Conservation (phyloP, 2,797 vertebrate species). For the Champsocephalus esox region DNA sequence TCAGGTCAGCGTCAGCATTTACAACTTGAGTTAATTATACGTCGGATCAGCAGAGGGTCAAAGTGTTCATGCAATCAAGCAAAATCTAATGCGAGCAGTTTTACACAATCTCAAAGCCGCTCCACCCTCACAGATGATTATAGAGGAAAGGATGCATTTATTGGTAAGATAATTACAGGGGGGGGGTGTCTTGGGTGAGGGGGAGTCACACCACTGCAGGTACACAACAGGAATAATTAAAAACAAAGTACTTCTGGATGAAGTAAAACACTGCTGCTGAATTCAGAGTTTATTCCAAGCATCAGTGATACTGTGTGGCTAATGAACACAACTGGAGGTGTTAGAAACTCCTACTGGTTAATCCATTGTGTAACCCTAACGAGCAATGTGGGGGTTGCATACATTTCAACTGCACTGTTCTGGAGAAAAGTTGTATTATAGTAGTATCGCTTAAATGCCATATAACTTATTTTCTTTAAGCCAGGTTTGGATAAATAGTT, state of each 20-base stretch:
- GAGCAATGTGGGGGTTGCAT: neutral
- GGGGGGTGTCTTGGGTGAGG: conserved; percentile 17
- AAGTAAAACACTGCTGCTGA: conserved; percentile 7
- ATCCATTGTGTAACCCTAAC: neutral
- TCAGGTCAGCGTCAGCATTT: conserved; percentile 25
- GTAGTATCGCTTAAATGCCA: no score
- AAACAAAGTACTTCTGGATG: neutral
- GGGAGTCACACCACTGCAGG: neutral
- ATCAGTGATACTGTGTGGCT: neutral
- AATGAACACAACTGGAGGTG: neutral
- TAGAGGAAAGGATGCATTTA: conserved; percentile 43
- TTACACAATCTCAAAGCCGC: conserved; percentile 38
- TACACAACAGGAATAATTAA: conserved; percentile 35
- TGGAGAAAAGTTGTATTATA: neutral
- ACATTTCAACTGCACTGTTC: neutral
- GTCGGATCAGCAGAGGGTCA: conserved; percentile 40
- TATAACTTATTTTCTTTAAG: no score
- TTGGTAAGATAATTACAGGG: conserved; percentile 34
- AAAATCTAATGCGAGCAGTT: conserved; percentile 28
- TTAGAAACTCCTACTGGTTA: neutral
- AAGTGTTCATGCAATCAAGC: conserved; percentile 53
- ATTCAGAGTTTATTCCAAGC: neutral
- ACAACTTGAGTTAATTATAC: conserved; percentile 59
- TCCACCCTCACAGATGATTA: conserved; percentile 50
- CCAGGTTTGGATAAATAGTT: no score